Evolutionary conservation across 2,797 vertebrate genomes (phyloP).

Genomic region (Pseudochirops cupreus): DNA sequence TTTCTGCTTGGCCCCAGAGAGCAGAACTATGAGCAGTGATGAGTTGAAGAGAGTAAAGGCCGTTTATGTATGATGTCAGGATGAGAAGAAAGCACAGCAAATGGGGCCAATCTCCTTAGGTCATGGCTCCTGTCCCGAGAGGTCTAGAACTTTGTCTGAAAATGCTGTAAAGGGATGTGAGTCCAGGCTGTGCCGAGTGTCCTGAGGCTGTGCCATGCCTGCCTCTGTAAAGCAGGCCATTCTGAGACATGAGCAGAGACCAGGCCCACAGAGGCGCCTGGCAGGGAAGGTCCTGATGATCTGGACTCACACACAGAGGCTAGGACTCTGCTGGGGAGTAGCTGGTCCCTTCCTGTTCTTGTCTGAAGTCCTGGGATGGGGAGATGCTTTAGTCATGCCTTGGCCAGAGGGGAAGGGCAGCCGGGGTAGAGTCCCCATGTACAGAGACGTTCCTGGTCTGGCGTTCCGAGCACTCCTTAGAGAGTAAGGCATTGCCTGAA

Average conservation of each 20-base stretch:
- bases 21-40: not conserved
- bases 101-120: not conserved
- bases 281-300: not conserved
- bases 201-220: not conserved
- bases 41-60: not conserved
- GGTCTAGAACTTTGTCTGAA: not conserved
- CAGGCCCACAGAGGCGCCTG: not conserved
- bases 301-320: not conserved
- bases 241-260: not conserved
- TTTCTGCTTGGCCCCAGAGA: not conserved
- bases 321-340: not conserved
- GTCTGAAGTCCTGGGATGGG: not conserved
- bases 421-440: not conserved
- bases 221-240: not conserved
- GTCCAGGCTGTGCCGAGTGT: not conserved
- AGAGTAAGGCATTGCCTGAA: not conserved
- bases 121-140: not conserved
- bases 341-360: not conserved
- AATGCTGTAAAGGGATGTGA: not conserved
- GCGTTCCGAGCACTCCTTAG: not conserved
- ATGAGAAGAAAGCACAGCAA: not conserved
- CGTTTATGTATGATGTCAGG: not conserved
- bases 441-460: not conserved
- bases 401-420: not conserved
- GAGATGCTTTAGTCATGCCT: not conserved